Evolutionary conservation across 2,113 vertebrate genomes (phyloP), one percentile per base, ranked within the genome.

Genomic region (Festucalex cinctus): DNA sequence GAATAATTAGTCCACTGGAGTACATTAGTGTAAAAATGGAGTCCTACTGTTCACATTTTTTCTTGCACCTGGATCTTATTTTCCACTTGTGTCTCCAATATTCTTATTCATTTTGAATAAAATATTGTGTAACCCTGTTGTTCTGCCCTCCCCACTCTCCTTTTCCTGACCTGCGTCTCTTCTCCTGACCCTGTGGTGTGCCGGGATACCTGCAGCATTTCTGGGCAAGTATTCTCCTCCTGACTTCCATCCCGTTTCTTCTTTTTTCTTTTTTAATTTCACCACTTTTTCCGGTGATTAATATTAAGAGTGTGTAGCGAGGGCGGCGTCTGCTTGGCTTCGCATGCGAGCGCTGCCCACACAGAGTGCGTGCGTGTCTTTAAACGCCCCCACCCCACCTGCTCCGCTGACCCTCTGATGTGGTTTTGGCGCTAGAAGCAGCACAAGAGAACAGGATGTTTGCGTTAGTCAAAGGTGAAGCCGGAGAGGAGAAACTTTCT

Each of bases 91-190:
- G 14, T 56, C 67, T 74, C 43, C 84, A 89, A 89, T 89, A 89
- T 89, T 91, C 63, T 88, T 88, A 88, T 90, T 90, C 87, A 83
- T 59, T 71, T 76, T 84, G 88, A 88, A 91, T 90, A 89, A 90
- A 89, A 90, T 90, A 90, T 91, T 91, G 88, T 78, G 74, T 84
- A 83, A 88, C 75, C 82, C 81, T 78, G 78, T 76, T 78, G 78
- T 68, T 61, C 66, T 65, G 65, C 58, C 66, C 72, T 28, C 65
- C 63, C 65, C 48, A 39, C 46, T 74, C 63, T 67, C 69, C 71
- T 61, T 68, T 72, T 76, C 71, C 73, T 71, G 49, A 59, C 65
- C 68, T 67, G 64, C 69, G 69, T 64, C 61, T 63, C 58, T 46
- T 59, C 64, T 59, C 60, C 48, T 84, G 66, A 82, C 68, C 77